Base-by-base conservation (phyloP, 2,888 invertebrate genomes). In the Entomobrya proxima region DNA sequence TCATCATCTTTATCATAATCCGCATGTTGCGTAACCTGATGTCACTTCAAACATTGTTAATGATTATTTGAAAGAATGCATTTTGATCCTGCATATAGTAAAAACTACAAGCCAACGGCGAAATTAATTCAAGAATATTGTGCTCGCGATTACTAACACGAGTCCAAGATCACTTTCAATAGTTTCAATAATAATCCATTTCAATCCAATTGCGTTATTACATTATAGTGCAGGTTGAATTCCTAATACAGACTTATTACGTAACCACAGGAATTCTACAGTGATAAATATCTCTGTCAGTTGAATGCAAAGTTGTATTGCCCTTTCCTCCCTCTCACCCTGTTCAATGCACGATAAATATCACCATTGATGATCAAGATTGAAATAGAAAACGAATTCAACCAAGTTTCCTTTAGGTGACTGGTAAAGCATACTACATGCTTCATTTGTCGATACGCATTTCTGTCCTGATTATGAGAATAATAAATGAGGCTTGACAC, bases 111-210 rank as follows among this genome's bases (percentile, higher is more conserved):
- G n/a, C n/a, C n/a, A n/a, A n/a, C n/a, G n/a, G n/a, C n/a, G n/a
- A n/a, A n/a, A n/a, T n/a, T n/a, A n/a, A n/a, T n/a, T n/a, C n/a
- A n/a, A n/a, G n/a, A n/a, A n/a, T n/a, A n/a, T n/a, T n/a, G n/a
- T n/a, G n/a, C n/a, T n/a, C n/a, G n/a, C n/a, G n/a, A n/a, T n/a
- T n/a, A n/a, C n/a, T n/a, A n/a, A 52, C 52, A 69, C 44, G 27
- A 67, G 32, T 35, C 24, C 67, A 47, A 79, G 67, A 79, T 82
- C 81, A 81, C 74, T 74, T 81, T 74, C 74, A 74, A 72, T 69
- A 44, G 32, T 78, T 78, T 50, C 37, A 32, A 80, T 69, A 15
- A 58, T 67, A 52, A 18, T 80, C 32, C 50, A 27, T 18, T 35
- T 55, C 37, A 24, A 50, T 50, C 5, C 50, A 37, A 50, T 15